Conservation (phyloP, 92 coral and sea anemone genomes). For the Epizoanthus illoricatus region DNA sequence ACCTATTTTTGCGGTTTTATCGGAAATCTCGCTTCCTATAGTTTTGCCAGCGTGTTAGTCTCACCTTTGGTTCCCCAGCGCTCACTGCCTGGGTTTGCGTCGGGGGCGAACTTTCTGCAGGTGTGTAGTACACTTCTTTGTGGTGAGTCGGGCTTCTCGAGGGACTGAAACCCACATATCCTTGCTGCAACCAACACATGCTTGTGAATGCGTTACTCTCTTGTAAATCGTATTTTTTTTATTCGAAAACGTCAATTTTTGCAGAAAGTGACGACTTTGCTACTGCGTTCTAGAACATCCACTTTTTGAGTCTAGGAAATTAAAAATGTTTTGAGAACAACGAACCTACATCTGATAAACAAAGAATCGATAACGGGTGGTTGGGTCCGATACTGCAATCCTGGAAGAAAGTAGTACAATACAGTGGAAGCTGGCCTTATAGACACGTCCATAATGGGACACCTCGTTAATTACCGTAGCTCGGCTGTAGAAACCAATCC, state of each 20-base stretch:
- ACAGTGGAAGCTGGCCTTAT: too few relatives aligned
- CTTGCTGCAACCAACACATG: slow-evolving; percentile 3
- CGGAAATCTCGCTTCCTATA: background rate
- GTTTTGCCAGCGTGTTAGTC: background rate
- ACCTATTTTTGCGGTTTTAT: too few relatives aligned
- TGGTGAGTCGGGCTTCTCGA: slow-evolving; percentile 6
- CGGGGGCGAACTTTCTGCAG: slow-evolving; percentile 9
- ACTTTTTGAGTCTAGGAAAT: too few relatives aligned
- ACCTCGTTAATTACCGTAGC: too few relatives aligned
- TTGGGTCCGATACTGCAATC: too few relatives aligned
- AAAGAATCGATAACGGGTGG: too few relatives aligned
- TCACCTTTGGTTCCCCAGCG: background rate
- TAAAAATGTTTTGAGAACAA: too few relatives aligned
- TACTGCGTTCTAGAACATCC: too few relatives aligned
- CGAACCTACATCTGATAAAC: too few relatives aligned
- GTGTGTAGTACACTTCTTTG: slow-evolving; percentile 11
- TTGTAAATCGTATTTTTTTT: background rate
- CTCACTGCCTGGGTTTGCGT: background rate
- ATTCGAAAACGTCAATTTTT: background rate
- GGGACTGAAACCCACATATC: slow-evolving; percentile 16
- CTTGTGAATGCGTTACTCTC: background rate
- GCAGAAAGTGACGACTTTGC: background rate
- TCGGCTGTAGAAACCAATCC: too few relatives aligned
- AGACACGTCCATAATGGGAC: too few relatives aligned
- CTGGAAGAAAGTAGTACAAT: too few relatives aligned